A percentile compares a stretch with the other conserved stretches of the same genome.
These are phyloP conservation scores for Crax fasciolata DNA, from an alignment of 2,797 vertebrate genomes.

Conservation along the genomic window DNA sequence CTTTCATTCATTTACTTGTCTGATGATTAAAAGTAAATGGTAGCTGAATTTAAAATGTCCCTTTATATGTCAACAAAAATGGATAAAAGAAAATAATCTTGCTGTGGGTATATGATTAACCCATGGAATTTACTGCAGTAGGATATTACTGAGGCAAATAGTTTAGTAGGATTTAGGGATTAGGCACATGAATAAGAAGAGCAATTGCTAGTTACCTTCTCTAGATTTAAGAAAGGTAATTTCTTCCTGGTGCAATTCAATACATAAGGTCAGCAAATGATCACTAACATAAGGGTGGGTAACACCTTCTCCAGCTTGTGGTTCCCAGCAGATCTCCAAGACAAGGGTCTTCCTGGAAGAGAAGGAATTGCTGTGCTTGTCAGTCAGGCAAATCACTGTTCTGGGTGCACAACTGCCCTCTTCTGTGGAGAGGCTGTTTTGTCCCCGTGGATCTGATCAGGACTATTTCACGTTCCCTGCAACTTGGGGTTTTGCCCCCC, in stretches of 20 bases:
- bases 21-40: background rate
- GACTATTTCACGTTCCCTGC: background rate
- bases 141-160: slow-evolving; percentile 67
- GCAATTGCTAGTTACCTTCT: slow-evolving; percentile 38
- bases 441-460: background rate
- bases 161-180: slow-evolving; percentile 76
- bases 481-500: background rate
- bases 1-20: background rate
- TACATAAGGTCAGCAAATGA: background rate
- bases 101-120: slow-evolving; percentile 77
- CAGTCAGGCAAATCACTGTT: background rate
- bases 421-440: background rate
- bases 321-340: background rate
- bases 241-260: background rate
- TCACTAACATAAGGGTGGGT: background rate
- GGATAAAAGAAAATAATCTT: slow-evolving; percentile 66
- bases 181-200: slow-evolving; percentile 65
- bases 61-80: slow-evolving; percentile 27
- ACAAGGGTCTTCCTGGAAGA: background rate
- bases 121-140: slow-evolving; percentile 77
- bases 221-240: slow-evolving; percentile 31
- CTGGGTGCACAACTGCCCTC: background rate
- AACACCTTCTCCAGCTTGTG: background rate
- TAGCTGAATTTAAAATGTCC: background rate
- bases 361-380: background rate